Conservation (phyloP, 2,113 vertebrate species). For the Actinemys pallida region DNA sequence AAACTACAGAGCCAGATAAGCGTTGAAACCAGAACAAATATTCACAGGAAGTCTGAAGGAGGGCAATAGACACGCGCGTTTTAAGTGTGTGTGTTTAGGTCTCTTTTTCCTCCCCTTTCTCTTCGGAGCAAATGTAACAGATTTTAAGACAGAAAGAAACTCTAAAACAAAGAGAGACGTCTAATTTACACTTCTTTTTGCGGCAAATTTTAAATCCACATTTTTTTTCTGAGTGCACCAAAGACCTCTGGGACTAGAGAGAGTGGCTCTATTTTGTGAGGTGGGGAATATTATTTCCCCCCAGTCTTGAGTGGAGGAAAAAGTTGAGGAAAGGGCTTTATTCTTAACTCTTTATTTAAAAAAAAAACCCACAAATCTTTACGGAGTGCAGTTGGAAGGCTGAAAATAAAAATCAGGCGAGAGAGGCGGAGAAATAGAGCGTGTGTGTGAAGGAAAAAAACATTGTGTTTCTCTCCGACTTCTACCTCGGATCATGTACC, state of each 20-base stretch:
- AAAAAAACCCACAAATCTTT: not conserved
- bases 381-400: not conserved
- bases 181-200: not conserved
- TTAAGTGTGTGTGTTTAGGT: not conserved
- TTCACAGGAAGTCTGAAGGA: not conserved
- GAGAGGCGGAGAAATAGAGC: constrained; percentile 57
- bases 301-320: not conserved
- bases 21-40: not conserved
- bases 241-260: not conserved
- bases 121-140: not conserved
- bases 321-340: not conserved
- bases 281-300: not conserved
- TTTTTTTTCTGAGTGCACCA: no score
- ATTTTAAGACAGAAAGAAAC: not conserved
- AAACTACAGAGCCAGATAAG: not conserved
- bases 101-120: not conserved
- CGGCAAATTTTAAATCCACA: not conserved
- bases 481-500: constrained; percentile 95
- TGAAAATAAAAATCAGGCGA: constrained; percentile 33
- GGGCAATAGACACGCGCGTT: not conserved
- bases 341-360: not conserved
- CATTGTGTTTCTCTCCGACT: constrained; percentile 75
- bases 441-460: constrained; percentile 71
- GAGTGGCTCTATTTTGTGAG: not conserved
- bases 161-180: not conserved